Evolutionary conservation across 2,797 vertebrate species (phyloP).

Genomic region (Ispidina lecontei): DNA sequence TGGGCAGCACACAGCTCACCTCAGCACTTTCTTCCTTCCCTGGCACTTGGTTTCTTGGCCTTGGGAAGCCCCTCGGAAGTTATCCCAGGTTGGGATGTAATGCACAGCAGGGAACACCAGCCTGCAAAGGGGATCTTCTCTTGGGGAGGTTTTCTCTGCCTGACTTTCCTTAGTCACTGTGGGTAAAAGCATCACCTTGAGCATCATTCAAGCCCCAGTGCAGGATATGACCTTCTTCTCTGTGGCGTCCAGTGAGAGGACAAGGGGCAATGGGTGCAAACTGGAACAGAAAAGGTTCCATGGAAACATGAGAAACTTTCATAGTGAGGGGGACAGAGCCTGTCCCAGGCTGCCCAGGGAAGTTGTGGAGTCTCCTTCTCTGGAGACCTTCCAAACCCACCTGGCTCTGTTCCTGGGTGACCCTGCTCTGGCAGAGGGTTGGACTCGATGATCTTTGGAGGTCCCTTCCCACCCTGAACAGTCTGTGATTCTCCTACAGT

Average conservation of each 20-base stretch:
- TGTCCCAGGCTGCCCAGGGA: no score
- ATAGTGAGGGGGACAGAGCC: no score
- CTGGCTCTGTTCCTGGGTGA: no score
- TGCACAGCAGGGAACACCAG: neutral
- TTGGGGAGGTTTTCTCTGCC: neutral
- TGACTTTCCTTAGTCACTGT: neutral
- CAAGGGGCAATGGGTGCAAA: no score
- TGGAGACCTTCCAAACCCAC: no score
- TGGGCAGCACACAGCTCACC: neutral
- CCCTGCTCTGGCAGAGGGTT: no score
- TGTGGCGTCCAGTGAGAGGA: no score
- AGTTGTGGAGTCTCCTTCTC: no score
- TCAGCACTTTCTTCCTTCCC: conserved; percentile 4
- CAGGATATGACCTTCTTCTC: neutral
- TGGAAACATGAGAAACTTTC: no score
- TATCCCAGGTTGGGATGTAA: neutral
- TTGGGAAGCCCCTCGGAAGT: neutral
- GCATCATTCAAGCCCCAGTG: neutral
- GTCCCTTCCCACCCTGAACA: no score
- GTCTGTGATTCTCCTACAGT: neutral
- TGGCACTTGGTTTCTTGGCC: neutral
- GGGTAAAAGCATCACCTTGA: neutral
- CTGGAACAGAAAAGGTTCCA: no score
- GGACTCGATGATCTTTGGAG: no score
- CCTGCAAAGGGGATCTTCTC: neutral